Evolutionary conservation across 2,888 invertebrate species (phyloP).

Genomic region (Lithophane socia): DNA sequence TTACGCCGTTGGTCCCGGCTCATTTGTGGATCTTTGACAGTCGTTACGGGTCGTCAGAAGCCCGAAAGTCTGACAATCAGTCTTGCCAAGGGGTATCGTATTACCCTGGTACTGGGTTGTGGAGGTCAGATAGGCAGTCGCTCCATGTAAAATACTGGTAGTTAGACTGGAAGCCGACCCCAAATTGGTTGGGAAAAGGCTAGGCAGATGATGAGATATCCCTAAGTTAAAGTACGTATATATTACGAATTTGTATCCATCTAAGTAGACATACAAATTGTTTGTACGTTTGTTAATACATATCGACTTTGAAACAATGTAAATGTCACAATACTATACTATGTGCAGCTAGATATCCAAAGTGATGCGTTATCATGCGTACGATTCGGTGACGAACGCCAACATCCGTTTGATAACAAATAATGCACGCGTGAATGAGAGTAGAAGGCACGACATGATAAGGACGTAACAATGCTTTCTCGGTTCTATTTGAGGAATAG

Average conservation of each 20-base stretch:
- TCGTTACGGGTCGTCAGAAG: too few species aligned
- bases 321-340: conserved; percentile 36
- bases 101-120: too few species aligned
- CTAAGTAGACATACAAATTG: background rate
- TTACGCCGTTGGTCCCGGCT: too few species aligned
- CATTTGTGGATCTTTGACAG: too few species aligned
- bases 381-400: conserved; percentile 33
- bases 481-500: background rate
- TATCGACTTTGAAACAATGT: conserved; percentile 28
- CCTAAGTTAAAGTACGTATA: background rate
- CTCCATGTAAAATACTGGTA: too few species aligned
- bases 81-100: too few species aligned
- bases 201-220: too few species aligned
- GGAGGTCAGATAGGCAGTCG: too few species aligned
- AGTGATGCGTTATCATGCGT: conserved; percentile 52
- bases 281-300: background rate
- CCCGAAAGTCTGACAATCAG: too few species aligned
- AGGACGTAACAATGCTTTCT: conserved; percentile 20
- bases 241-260: background rate
- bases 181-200: too few species aligned
- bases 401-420: conserved; percentile 65
- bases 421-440: conserved; percentile 51
- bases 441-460: conserved; percentile 34
- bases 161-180: too few species aligned
- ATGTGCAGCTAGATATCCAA: conserved; percentile 52